Base-by-base conservation (phyloP, 2,113 vertebrate genomes). In the Orcinus orca region DNA sequence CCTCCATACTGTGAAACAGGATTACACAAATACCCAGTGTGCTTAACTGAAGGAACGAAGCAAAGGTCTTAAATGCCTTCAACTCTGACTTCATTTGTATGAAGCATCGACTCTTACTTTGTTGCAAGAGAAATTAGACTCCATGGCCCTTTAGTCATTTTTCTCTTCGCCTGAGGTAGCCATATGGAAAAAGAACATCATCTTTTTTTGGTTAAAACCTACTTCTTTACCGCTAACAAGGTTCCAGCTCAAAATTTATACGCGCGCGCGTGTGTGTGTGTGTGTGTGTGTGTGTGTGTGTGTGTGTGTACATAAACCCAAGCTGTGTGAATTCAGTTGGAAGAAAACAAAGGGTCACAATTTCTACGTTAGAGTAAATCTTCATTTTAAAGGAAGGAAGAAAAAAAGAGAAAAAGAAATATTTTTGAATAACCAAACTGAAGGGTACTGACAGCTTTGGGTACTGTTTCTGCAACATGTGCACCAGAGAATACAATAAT, bases 161-260 rank as follows among this genome's bases (percentile, higher is more conserved):
- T 73, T 83, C 76, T 96, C 80, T 92, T 73, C 67, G 65, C 33
- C 31, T 29, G 55, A 92, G 25, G 65, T 29, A 79, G 65, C 65
- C 60, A 92, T 31, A 88, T 73, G 50, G 58, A 60, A 90, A 93
- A 96, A 84, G 25, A 21, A 71, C 20, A 70, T 44, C 31, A 74
- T 88, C 14, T n/a, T 85, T 91, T 76, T 92, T 67, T 67, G 15
- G 18, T 88, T 85, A 83, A 88, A 93, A 63, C 53, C 31, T 88
- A 10, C 81, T 88, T 73, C 38, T 91, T 76, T 91, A 93, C n/a
- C 70, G 84, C 38, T 74, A 79, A 67, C 88, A 95, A 80, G 17
- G 50, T 68, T 83, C 62, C 81, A 93, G 70, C 23, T 87, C 31
- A 63, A 23, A 31, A 38, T n/a, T 47, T 44, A 8, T n/a, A 6